These are phyloP conservation scores for Drosophila tropicalis DNA, from an alignment of 1,140 invertebrate species.

Conservation along the genomic window DNA sequence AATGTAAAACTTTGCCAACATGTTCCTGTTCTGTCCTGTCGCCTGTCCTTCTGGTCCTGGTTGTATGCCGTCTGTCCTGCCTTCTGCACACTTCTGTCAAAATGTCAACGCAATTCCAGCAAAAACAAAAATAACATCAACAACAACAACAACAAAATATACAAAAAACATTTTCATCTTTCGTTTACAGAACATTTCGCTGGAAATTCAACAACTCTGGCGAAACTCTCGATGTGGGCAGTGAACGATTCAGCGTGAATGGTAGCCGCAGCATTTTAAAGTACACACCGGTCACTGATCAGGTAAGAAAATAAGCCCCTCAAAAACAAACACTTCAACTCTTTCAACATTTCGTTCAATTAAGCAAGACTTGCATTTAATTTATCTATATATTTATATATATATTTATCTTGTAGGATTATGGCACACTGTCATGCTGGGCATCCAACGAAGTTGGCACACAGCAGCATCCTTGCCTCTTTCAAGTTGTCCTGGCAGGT, in stretches of 20 bases:
- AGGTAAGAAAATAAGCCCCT: constrained; percentile 71
- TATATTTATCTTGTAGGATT: constrained; percentile 84
- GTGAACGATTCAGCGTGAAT: constrained; percentile 88
- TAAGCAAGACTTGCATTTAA: constrained; percentile 61
- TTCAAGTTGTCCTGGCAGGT: constrained; percentile 91
- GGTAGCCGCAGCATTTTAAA: constrained; percentile 88
- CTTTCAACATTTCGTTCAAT: constrained; percentile 37
- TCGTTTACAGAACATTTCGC: constrained; percentile 87
- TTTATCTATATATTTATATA: constrained; percentile 39
- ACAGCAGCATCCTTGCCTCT: constrained; percentile 90
- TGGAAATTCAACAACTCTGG: constrained; percentile 97
- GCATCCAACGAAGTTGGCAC: constrained; percentile 90
- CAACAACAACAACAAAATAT: constrained; percentile 6
- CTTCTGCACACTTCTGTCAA: constrained; percentile 63
- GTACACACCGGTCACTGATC: constrained; percentile 88
- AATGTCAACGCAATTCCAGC: constrained; percentile 67
- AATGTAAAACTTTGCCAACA: constrained; percentile 79
- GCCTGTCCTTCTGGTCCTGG: constrained; percentile 28
- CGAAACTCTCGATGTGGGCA: constrained; percentile 90
- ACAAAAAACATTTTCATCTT: constrained; percentile 15
- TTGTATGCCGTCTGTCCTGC: not conserved
- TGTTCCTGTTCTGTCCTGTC: constrained; percentile 43
- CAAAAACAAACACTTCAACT: not conserved
- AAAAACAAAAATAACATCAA: not conserved
- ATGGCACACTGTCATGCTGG: constrained; percentile 91